Conservation (phyloP, 2,888 invertebrate species). For the Leistus spinibarbis region DNA sequence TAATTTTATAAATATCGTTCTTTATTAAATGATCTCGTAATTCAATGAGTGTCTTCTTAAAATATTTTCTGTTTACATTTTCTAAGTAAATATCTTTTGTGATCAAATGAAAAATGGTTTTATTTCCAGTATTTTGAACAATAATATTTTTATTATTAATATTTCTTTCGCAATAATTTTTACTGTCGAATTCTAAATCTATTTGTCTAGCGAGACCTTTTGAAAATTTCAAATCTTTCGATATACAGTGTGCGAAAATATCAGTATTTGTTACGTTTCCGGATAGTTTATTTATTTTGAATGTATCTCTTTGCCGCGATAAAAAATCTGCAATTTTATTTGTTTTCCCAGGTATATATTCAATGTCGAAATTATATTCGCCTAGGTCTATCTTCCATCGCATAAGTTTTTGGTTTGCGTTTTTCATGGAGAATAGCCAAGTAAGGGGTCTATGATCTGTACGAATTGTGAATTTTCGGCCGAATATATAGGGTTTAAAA, state of each 20-base stretch:
- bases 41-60: not conserved
- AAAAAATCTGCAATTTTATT: constrained; percentile 2
- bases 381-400: constrained; percentile 7
- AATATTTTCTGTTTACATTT: not conserved
- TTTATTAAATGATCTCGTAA: not conserved
- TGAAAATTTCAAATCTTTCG: too few relatives aligned
- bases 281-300: too few relatives aligned
- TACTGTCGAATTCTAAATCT: too few relatives aligned
- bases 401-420: constrained; percentile 14
- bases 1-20: constrained; percentile 11
- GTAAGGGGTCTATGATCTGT: constrained; percentile 10
- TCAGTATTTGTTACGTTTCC: too few relatives aligned
- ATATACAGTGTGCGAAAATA: too few relatives aligned
- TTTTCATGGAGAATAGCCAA: constrained; percentile 1
- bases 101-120: not conserved
- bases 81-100: not conserved
- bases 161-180: too few relatives aligned
- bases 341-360: constrained; percentile 11
- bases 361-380: constrained; percentile 14
- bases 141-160: too few relatives aligned
- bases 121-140: too few relatives aligned
- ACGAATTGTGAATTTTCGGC: constrained; percentile 2
- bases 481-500: constrained; percentile 11
- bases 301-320: not conserved
- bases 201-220: too few relatives aligned